phyloP scores from a whole-genome alignment of 2,113 vertebrate species.

The Anhinga rufa region DNA sequence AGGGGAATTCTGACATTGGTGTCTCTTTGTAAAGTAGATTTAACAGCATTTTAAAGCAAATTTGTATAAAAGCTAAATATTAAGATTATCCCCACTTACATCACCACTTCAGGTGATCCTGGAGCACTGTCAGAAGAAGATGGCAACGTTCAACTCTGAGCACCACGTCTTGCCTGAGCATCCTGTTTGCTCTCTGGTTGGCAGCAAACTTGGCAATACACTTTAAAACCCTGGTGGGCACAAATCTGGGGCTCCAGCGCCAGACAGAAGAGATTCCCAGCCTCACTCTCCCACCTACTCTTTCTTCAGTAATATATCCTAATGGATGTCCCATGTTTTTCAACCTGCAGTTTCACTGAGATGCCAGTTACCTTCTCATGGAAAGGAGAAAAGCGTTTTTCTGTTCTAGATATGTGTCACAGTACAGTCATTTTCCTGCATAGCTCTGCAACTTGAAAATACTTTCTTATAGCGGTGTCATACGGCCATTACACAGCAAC shows the following conservation, averaged over 20 bases:
- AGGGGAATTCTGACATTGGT: not conserved
- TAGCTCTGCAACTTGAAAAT: not conserved
- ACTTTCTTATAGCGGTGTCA: not conserved
- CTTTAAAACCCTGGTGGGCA: not conserved
- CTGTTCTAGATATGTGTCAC: not conserved
- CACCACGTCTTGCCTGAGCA: not conserved
- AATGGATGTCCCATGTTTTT: not conserved
- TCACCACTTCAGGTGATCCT: not conserved
- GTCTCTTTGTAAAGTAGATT: not conserved
- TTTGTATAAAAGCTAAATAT: not conserved
- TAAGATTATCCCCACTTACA: not conserved
- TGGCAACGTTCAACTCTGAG: accelerated
- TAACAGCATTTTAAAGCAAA: not conserved
- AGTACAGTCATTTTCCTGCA: not conserved
- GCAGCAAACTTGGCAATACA: accelerated
- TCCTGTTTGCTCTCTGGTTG: not conserved
- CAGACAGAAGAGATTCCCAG: not conserved
- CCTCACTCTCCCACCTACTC: not conserved
- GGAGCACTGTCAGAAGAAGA: not conserved
- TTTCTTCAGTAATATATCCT: not conserved
- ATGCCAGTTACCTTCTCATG: not conserved
- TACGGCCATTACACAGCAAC: not conserved
- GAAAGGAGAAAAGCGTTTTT: not conserved
- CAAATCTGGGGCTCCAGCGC: not conserved
- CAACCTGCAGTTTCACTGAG: not conserved